Base-by-base conservation (phyloP, 2,888 invertebrate genomes). In the Stramonita haemastoma region DNA sequence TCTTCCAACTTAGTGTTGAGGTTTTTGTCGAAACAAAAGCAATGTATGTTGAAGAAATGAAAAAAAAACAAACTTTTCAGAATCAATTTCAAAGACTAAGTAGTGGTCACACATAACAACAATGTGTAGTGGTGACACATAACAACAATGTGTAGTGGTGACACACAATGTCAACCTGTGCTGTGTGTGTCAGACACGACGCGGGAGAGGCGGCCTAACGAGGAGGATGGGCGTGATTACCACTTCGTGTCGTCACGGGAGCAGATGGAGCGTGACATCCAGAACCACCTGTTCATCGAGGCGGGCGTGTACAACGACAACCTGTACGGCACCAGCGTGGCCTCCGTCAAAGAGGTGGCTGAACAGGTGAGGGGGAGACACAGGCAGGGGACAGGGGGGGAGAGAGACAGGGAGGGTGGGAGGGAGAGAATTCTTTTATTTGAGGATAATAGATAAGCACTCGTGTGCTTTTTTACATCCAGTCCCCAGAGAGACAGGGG, bases 261-360 rank as follows among this genome's bases (percentile, higher is more conserved):
- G 96, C 98, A 99, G 96, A 99, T 99, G 99, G 99, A 99, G 96
- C 97, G 97, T 93, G 97, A 97, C 93, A 96, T 97, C 83, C 96
- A 99, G 96, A 99, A 99, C 97, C 99, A 99, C 96, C 96, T 99
- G 96, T 99, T 99, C 96, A 99, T 99, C 93, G 99, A 99, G 97
- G 99, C 99, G 90, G 99, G 99, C 90, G 99, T 99, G 96, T 99
- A 99, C 97, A 99, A 99, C 97, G 99, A 99, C 96, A 99, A 99
- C 97, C 97, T 99, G 94, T 99, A 99, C 96, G 99, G 99, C 89
- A 99, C 99, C 86, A 99, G 99, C 89, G 99, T 99, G 91, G 98
- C 99, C 84, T 99, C 99, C 90, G 99, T 99, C 56, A 97, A 98
- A 94, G 99, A 99, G 96, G 99, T 99, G 89, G 99, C 99, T 91